Base-by-base conservation (phyloP, 2,888 invertebrate genomes). In the Punctoribates punctum region DNA sequence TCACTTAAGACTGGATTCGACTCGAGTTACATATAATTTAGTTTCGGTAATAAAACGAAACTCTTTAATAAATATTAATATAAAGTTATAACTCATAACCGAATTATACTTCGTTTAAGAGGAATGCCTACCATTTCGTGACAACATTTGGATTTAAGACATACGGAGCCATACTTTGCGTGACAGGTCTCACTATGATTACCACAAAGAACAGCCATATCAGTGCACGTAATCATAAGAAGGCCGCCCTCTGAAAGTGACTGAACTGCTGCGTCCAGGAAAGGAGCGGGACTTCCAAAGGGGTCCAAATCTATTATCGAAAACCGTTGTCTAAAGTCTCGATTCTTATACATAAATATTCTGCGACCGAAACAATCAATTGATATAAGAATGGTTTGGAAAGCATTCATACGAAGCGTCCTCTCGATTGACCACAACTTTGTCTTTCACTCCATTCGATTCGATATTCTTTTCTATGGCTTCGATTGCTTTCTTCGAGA, bases 231-330 rank as follows among this genome's bases (percentile, higher is more conserved):
- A 0, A 99, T 90, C 80, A 97, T 88, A 42, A 99, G 85, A 34
- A 99, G 83, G 0, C 84, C 85, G 46, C 83, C 83, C 79, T 85
- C 84, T 6, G 80, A 80, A n/a, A 85, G 83, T 73, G 82, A 80
- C 80, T 86, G 86, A 0, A 97, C 90, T 0, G 95, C 94, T 0
- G 91, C 88, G 82, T 96, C 96, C 0, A 99, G 86, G 85, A 99
- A 99, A 57, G 89, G 89, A 0, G 93, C 90, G 0, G 99, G 96
- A 81, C 94, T 94, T 1, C 99, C 99, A 80, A 98, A 99, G 0
- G 99, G 99, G 85, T 99, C 99, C 77, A 99, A 85, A 84, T 99
- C 99, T 74, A 99, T 89, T 0, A 90, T 93, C 82, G 96, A 89
- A 83, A 96, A 97, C 54, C 90, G 88, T 75, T 90, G 87, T 0